These are phyloP conservation scores for Lasioglossum leucozonium DNA, from an alignment of 2,888 invertebrate genomes.

Conservation along the genomic window DNA sequence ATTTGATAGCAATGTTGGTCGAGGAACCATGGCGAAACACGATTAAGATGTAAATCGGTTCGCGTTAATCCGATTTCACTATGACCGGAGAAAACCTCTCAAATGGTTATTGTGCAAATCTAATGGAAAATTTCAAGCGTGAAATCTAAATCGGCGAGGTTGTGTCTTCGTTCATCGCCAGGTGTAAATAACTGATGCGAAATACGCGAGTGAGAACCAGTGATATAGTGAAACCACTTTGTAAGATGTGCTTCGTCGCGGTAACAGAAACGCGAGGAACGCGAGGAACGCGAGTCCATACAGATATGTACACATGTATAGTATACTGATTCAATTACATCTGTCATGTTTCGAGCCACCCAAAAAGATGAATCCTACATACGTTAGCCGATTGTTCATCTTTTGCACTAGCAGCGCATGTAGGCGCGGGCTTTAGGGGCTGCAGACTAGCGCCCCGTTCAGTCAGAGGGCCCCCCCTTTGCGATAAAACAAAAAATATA, in stretches of 20 bases:
- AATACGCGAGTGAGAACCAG: constrained; percentile 60
- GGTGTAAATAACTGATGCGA: constrained; percentile 53
- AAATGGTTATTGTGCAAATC: constrained; percentile 44
- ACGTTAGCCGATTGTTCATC: constrained; percentile 9
- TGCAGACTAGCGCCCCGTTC: too few relatives aligned
- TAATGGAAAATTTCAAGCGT: constrained; percentile 45
- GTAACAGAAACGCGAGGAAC: constrained; percentile 57
- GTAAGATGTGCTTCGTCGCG: constrained; percentile 55
- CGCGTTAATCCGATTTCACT: constrained; percentile 26
- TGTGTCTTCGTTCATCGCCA: constrained; percentile 28
- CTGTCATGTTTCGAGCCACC: constrained; percentile 44
- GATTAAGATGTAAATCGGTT: background rate
- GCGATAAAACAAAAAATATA: too few relatives aligned
- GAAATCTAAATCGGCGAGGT: constrained; percentile 32
- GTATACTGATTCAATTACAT: constrained; percentile 58
- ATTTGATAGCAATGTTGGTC: background rate
- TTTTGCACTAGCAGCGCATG: too few relatives aligned
- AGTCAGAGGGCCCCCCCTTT: too few relatives aligned
- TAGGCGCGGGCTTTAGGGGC: too few relatives aligned
- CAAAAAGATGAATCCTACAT: constrained; percentile 28
- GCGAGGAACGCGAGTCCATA: constrained; percentile 28
- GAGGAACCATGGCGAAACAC: background rate
- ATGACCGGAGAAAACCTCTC: constrained; percentile 13
- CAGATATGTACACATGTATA: constrained; percentile 40
- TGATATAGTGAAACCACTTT: constrained; percentile 62